Evolutionary conservation across 2,888 invertebrate species (phyloP), one percentile per base, ranked within the genome.

Genomic region (Hirudinaria manillensis): DNA sequence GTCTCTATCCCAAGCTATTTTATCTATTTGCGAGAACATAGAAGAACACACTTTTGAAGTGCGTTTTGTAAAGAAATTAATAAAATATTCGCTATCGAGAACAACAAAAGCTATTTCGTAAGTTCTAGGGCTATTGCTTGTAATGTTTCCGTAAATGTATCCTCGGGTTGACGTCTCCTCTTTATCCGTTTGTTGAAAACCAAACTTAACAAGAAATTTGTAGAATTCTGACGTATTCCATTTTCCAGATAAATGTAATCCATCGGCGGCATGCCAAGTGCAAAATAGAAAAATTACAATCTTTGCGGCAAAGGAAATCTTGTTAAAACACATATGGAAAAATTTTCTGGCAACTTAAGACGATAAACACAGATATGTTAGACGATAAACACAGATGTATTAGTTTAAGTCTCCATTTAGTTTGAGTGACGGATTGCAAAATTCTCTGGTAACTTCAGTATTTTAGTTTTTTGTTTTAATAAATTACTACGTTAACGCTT

Each of bases 61-160:
- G 77, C 92, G 89, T 85, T 91, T 93, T 76, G 92, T 91, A 85
- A 95, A 95, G 85, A 92, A 94, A 81, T 93, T 91, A 79, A 94
- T 87, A 86, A 96, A 96, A 85, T 91, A 92, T 77, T 89, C 89
- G 83, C 93, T 90, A 84, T 95, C 94, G 79, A 96, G 88, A 19
- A 96, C 92, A n/a, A 93, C 93, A 79, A 96, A 89, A 24, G 93
- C 93, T 55, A 92, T 88, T 19, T 90, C 90, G 79, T 78, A 77
- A 4, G 77, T 77, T 24, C 76, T 61, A 7, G 75, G 77, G 45
- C 78, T 75, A 79, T 87, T 88, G 0, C 92, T 89, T 36, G 95
- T 93, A 70, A 97, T 90, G 85, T 97, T 97, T 21, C 98, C 98
- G 85, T 93, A 98, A 81, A 98, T 93, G 86, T 93, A 97, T 70